These are phyloP conservation scores for Bugulina stolonifera DNA, from an alignment of 2,888 invertebrate species.

Conservation along the genomic window DNA sequence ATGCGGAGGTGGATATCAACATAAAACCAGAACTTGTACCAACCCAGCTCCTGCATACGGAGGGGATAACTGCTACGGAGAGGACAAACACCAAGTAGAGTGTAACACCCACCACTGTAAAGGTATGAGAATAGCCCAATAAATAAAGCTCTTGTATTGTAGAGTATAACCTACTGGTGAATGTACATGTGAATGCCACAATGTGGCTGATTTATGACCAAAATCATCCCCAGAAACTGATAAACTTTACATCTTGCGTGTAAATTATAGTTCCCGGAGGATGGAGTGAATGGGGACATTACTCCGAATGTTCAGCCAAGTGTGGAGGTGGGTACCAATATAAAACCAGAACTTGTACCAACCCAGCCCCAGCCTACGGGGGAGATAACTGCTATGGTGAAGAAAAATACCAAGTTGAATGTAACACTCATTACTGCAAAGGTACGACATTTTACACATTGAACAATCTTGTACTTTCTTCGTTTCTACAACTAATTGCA, in stretches of 20 bases:
- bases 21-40: constrained; percentile 38
- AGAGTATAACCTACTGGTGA: too few relatives aligned
- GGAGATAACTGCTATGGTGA: constrained; percentile 39
- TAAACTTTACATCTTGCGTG: background rate
- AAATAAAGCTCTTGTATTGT: too few relatives aligned
- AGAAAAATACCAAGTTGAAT: constrained; percentile 37
- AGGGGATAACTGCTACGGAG: constrained; percentile 38
- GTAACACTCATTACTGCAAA: background rate
- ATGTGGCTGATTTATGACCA: too few relatives aligned
- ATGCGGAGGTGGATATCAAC: constrained; percentile 42
- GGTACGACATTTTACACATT: too few relatives aligned
- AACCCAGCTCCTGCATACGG: constrained; percentile 40
- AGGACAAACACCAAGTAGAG: constrained; percentile 32
- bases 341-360: constrained; percentile 17
- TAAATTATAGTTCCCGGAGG: constrained; percentile 39
- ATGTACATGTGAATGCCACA: too few relatives aligned
- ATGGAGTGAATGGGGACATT: constrained; percentile 43
- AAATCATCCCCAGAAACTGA: background rate
- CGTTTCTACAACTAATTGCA: too few relatives aligned
- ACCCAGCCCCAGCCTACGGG: constrained; percentile 31
- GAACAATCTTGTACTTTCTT: too few relatives aligned
- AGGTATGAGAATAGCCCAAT: constrained; percentile 35
- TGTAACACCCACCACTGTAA: constrained; percentile 43
- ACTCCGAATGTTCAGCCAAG: constrained; percentile 36
- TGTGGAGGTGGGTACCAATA: background rate